phyloP scores from a whole-genome alignment of 2,888 invertebrate species.

The Cacoxenus indagator region DNA sequence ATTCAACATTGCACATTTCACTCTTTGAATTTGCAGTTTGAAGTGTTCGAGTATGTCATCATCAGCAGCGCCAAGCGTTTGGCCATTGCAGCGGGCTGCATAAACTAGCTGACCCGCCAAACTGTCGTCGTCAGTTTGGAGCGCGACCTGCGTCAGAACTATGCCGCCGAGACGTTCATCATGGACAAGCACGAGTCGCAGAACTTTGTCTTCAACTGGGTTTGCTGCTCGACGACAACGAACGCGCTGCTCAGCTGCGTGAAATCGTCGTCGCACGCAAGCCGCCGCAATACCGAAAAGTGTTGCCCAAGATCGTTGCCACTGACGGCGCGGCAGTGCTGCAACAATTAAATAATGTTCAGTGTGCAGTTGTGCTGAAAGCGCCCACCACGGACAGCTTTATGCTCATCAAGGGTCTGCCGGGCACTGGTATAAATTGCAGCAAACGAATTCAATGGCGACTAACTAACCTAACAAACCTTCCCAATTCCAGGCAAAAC shows the following conservation, averaged over 20 bases:
- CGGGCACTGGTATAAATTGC: conserved; percentile 83
- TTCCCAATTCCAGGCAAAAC: conserved; percentile 86
- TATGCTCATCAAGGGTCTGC: conserved; percentile 90
- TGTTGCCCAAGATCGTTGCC: conserved; percentile 74
- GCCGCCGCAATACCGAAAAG: conserved; percentile 74
- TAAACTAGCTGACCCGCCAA: conserved; percentile 72
- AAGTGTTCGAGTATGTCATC: conserved; percentile 74
- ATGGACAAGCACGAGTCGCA: conserved; percentile 83
- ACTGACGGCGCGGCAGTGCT: conserved; percentile 75
- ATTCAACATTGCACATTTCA: background rate
- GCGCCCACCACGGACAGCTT: conserved; percentile 84
- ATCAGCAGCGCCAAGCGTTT: conserved; percentile 80
- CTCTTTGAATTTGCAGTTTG: conserved; percentile 55
- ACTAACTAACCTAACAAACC: background rate
- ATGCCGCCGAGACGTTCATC: conserved; percentile 73
- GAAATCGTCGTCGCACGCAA: conserved; percentile 75
- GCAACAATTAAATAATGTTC: conserved; percentile 80
- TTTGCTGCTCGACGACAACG: conserved; percentile 75
- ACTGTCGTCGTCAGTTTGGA: conserved; percentile 73
- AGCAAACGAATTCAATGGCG: background rate
- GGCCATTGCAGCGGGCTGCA: conserved; percentile 83
- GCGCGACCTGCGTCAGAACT: conserved; percentile 76
- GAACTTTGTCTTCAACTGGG: conserved; percentile 76
- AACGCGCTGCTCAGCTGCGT: conserved; percentile 76
- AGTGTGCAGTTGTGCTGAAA: conserved; percentile 84